Base-by-base conservation (phyloP, 2,888 invertebrate genomes). In the Himalopsyche japonica region DNA sequence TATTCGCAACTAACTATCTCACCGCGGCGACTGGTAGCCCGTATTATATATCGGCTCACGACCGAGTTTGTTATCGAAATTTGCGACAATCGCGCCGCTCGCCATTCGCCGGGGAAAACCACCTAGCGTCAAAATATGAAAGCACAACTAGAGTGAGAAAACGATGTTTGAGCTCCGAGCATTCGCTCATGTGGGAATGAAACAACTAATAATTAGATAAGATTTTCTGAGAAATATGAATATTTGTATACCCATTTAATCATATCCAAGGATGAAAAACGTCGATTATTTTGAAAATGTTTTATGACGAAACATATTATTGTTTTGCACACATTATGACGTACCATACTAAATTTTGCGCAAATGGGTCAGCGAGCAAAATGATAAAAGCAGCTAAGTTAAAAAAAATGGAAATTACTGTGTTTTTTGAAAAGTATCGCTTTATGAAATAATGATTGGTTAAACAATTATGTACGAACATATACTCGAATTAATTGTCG, bases 41-140 rank as follows among this genome's bases (percentile, higher is more conserved):
- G 24, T 77, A 49, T 15, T 82, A 82, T n/a, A n/a, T 82, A 82
- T 81, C 76, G 76, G 47, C 81, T 76, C 47, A 15, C 76, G 76
- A 47, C 81, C 48, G 81, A 70, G 15, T 10, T 64, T 27, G 47
- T 49, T 76, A 57, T 49, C 77, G 48, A 37, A 37, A 37, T 37
- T 37, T 37, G 37, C 37, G 8, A 30, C 70, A 43, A 76, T 43
- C 37, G 47, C 48, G 24, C 37, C 32, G 32, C 24, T 49, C 27
- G 24, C 12, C 20, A 30, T 48, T 34, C 77, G 82, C 49, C 57
- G 34, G 27, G 43, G 30, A 81, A 37, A 70, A 64, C 70, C 70
- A 43, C 49, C 57, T 34, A 24, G 49, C 77, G 77, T 34, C 32
- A 18, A 18, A 24, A 30, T 57, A 37, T 32, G 49, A 81, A 76